Base-by-base conservation (phyloP, 2,797 vertebrate genomes). In the Cossypha caffra region DNA sequence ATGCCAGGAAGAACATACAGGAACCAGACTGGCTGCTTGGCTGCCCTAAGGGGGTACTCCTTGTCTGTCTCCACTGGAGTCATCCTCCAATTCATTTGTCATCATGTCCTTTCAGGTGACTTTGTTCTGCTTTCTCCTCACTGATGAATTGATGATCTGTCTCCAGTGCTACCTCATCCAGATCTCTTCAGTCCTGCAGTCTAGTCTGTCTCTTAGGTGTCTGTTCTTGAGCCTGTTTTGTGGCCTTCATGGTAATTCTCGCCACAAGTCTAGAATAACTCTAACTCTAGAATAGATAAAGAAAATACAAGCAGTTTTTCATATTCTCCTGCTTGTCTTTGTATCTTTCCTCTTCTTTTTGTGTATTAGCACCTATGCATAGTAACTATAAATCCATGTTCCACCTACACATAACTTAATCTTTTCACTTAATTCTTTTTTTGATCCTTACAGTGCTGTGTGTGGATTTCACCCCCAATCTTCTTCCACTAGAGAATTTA, bases 21-120 rank as follows among this genome's bases (percentile, higher is more conserved):
- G 63, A 88, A 38, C 21, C 23, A 35, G 37, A 11, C 10, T 33
- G 75, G 19, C 40, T 55, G 16, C 59, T 38, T 37, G 40, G 31
- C 17, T 59, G 37, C 21, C 40, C 13, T 26, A 5, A 61, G 23
- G 10, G 13, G 3, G 1, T 55, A 25, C 0, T 2, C 66, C 11
- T 58, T 54, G 10, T 35, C 37, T n/a, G 31, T 50, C 28, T 48
- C 20, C 21, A 10, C 25, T 38, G 14, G 47, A 76, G 10, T 61
- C 28, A 28, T 26, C 14, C 6, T 52, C 18, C 43, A 62, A 7
- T 17, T 25, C 2, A 2, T 69, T 51, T 54, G 12, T 43, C 16
- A 12, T 0, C 5, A 48, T 68, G 37, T 74, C 25, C 31, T 24
- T 40, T 59, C 16, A 58, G 31, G 11, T 54, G 33, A 7, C 35